phyloP scores from a whole-genome alignment of 2,113 vertebrate species.

The Okapia johnstoni region DNA sequence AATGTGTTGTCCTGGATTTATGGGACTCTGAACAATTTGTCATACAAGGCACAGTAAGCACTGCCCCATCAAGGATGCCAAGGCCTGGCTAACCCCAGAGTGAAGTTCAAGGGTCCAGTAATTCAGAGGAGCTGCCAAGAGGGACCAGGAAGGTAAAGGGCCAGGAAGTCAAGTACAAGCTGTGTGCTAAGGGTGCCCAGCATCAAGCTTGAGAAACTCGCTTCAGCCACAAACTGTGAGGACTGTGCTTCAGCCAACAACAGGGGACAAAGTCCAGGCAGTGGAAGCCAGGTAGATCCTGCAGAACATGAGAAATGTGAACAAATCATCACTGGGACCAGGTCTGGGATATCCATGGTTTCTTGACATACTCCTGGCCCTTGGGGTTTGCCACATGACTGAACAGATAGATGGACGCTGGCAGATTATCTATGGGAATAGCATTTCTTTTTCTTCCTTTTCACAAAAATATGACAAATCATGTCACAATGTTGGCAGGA shows the following conservation, averaged over 20 bases:
- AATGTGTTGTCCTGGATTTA: background rate
- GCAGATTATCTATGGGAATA: background rate
- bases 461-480: background rate
- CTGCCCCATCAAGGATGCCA: accelerated
- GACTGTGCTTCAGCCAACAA: background rate
- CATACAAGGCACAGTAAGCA: background rate
- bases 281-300: background rate
- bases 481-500: background rate
- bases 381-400: background rate
- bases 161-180: background rate
- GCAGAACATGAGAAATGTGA: background rate
- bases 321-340: background rate
- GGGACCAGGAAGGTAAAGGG: no score
- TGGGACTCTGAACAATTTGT: background rate
- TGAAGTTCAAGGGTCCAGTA: accelerated
- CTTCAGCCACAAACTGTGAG: background rate
- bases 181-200: background rate
- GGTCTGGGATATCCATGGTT: background rate
- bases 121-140: background rate
- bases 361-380: background rate
- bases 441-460: background rate
- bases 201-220: background rate
- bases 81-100: background rate
- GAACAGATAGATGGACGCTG: background rate
- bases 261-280: background rate